These are phyloP conservation scores for Eupithecia inturbata DNA, from an alignment of 2,888 invertebrate species.

Conservation along the genomic window DNA sequence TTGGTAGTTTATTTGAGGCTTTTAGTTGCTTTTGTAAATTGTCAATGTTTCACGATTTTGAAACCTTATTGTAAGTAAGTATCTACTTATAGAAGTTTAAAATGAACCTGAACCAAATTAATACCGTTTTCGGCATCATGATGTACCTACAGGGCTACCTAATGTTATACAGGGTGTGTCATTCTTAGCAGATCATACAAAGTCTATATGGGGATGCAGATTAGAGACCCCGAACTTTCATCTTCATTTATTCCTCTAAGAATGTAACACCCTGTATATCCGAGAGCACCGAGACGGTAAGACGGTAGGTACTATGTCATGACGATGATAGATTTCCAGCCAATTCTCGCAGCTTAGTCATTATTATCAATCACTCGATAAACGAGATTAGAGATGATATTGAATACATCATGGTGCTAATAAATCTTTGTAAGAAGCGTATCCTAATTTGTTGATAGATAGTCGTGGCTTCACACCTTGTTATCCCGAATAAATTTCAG, in stretches of 20 bases:
- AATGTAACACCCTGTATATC: neutral
- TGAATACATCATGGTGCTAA: constrained; percentile 13
- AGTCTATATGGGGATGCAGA: neutral
- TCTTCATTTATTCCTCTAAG: neutral
- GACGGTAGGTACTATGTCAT: neutral
- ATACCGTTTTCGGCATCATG: neutral
- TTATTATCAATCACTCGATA: constrained; percentile 25
- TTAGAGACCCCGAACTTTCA: neutral
- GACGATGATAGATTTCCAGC: constrained; percentile 19
- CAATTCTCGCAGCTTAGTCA: constrained; percentile 19
- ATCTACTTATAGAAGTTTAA: neutral
- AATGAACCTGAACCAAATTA: neutral
- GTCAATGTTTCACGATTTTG: no score
- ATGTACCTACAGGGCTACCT: neutral
- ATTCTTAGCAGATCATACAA: neutral
- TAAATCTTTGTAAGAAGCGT: constrained; percentile 18
- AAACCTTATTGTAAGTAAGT: neutral
- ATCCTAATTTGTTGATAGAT: neutral
- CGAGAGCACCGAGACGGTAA: neutral
- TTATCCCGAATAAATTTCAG: neutral
- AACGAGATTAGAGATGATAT: constrained; percentile 17
- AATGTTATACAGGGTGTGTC: neutral
- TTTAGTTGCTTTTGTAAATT: no score
- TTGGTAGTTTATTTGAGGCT: no score
- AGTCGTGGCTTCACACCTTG: neutral